phyloP scores from a whole-genome alignment of 2,113 vertebrate species.

The Toxotes chatareus region DNA sequence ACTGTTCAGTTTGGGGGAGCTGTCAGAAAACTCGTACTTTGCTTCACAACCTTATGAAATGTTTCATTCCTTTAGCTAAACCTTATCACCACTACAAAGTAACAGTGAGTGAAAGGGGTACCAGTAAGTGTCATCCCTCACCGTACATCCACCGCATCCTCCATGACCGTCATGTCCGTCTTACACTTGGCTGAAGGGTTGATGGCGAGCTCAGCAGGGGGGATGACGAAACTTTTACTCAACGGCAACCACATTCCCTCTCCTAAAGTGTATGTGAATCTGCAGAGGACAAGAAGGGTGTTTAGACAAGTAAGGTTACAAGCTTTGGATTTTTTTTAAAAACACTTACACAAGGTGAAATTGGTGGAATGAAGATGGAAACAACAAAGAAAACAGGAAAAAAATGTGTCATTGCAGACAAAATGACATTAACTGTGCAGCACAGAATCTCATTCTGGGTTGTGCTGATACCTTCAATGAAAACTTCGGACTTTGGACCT shows the following conservation, averaged over 20 bases:
- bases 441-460: too few relatives aligned
- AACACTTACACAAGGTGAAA: neutral
- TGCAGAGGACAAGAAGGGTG: constrained; percentile 66
- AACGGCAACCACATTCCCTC: constrained; percentile 99
- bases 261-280: constrained; percentile 97
- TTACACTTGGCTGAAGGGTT: constrained; percentile 99
- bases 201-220: constrained; percentile 96
- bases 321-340: neutral
- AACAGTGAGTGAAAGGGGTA: neutral
- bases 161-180: constrained; percentile 99
- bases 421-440: neutral
- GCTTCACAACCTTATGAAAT: neutral
- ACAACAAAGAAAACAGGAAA: neutral
- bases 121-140: constrained; percentile 70
- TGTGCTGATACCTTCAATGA: too few relatives aligned
- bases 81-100: neutral
- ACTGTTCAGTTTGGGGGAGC: constrained; percentile 2
- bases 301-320: neutral
- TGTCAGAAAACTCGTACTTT: constrained; percentile 6
- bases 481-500: too few relatives aligned
- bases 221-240: constrained; percentile 99
- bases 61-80: constrained; percentile 22
- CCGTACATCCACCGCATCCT: constrained; percentile 98
- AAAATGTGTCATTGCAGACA: neutral
- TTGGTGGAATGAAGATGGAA: neutral